A percentile compares a stretch with the other conserved stretches of the same genome.
phyloP scores from a whole-genome alignment of 2,797 vertebrate genomes.

The Mareca penelope region DNA sequence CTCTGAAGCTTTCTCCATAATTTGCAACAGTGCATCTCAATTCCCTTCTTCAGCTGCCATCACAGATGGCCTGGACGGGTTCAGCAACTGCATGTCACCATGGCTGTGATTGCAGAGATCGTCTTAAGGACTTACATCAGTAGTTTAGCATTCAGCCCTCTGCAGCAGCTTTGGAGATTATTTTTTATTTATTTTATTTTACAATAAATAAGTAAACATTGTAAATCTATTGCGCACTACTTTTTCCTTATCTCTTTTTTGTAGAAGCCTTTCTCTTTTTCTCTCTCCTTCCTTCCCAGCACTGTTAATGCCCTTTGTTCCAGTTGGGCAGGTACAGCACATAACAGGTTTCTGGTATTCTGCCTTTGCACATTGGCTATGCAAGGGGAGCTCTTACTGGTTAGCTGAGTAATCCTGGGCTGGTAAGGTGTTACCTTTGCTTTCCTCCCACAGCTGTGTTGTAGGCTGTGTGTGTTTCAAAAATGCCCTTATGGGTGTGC shows the following conservation, averaged over 20 bases:
- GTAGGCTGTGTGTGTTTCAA: not conserved
- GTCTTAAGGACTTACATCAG: not conserved
- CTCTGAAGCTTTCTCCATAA: slow-evolving; percentile 12
- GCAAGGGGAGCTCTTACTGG: not conserved
- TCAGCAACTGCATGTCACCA: not conserved
- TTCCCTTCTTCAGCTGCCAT: slow-evolving; percentile 31
- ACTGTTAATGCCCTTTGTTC: not conserved
- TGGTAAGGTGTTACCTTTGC: not conserved
- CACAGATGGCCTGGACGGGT: slow-evolving; percentile 7
- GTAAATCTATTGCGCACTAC: not conserved
- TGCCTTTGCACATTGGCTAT: not conserved
- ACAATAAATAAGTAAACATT: not conserved
- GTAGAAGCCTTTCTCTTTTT: not conserved
- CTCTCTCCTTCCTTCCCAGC: not conserved
- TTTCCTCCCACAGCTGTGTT: not conserved
- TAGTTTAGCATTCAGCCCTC: not conserved
- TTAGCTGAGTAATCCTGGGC: not conserved
- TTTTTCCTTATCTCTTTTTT: fast-evolving
- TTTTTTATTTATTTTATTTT: not conserved
- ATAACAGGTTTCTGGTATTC: not conserved
- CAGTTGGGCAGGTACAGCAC: not conserved
- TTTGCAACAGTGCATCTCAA: not conserved
- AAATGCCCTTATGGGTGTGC: fast-evolving
- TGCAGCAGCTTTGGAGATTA: not conserved
- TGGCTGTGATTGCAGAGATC: not conserved